A percentile compares a stretch with the other conserved stretches of the same genome.
Conservation (phyloP, 2,113 vertebrate genomes). For the Alethe castanea region DNA sequence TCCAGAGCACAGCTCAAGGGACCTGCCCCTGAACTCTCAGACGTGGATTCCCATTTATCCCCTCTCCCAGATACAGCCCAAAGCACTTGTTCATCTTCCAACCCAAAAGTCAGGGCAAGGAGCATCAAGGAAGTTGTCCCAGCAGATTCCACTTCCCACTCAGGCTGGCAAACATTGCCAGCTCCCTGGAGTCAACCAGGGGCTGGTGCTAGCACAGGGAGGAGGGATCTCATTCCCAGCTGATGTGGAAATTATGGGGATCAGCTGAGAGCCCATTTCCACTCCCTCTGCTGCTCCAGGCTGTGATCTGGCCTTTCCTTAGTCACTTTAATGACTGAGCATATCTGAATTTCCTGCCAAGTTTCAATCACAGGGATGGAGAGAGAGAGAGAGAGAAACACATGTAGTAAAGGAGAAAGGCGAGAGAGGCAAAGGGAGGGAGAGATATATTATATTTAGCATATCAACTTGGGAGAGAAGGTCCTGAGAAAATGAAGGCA, state of each 20-base stretch:
- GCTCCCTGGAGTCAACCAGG: background rate
- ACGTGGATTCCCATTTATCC: accelerated
- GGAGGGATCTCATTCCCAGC: background rate
- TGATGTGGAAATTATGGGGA: background rate
- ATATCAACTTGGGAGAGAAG: background rate
- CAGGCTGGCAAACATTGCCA: accelerated
- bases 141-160: background rate
- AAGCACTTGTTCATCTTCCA: background rate
- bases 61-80: background rate
- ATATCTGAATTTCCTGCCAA: constrained; percentile 9
- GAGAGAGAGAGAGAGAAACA: background rate
- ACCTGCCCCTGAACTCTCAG: background rate
- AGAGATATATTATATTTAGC: background rate
- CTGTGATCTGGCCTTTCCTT: background rate
- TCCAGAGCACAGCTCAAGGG: background rate
- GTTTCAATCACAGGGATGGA: constrained; percentile 20
- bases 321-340: background rate
- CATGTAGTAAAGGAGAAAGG: background rate
- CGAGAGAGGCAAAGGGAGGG: background rate
- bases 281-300: background rate
- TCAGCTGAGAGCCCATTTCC: background rate
- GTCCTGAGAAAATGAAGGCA: background rate
- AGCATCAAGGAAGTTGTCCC: background rate
- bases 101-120: background rate
- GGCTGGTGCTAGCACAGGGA: background rate